phyloP scores from a whole-genome alignment of 2,797 vertebrate genomes.

The Dendrocincla tyrannina region DNA sequence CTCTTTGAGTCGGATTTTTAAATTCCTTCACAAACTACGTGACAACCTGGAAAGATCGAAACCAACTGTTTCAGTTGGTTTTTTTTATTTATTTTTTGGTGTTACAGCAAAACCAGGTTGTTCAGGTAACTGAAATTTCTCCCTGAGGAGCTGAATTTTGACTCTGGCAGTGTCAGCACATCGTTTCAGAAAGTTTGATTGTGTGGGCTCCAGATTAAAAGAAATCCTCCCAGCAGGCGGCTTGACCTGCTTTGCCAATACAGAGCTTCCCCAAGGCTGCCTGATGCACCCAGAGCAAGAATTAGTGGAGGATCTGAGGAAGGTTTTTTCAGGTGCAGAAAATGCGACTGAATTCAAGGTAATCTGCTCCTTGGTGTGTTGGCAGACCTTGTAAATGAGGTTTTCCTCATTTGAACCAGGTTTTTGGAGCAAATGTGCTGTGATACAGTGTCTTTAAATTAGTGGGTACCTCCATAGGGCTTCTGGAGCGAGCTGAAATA shows the following conservation, averaged over 20 bases:
- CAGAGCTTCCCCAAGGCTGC: not conserved
- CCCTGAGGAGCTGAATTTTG: not conserved
- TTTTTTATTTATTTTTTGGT: not conserved
- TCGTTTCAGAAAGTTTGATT: not conserved
- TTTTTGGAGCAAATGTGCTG: not conserved
- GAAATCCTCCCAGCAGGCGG: not conserved
- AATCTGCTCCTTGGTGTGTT: not conserved
- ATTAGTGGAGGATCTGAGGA: not conserved
- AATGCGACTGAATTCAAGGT: not conserved
- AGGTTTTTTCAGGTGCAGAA: not conserved
- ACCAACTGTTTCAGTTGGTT: fast-evolving
- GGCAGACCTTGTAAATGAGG: not conserved
- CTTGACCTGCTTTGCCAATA: not conserved
- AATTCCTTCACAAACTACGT: not conserved
- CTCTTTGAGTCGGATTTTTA: not conserved
- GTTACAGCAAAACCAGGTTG: not conserved
- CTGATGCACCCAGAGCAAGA: not conserved
- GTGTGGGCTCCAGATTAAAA: not conserved
- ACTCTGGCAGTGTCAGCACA: not conserved
- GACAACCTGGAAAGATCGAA: not conserved
- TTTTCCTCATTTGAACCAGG: not conserved
- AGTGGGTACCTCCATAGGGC: not conserved
- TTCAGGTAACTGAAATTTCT: not conserved
- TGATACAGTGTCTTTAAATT: not conserved
- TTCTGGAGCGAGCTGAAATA: not conserved